phyloP scores from a whole-genome alignment of 1,140 invertebrate genomes.

The Plodia interpunctella region DNA sequence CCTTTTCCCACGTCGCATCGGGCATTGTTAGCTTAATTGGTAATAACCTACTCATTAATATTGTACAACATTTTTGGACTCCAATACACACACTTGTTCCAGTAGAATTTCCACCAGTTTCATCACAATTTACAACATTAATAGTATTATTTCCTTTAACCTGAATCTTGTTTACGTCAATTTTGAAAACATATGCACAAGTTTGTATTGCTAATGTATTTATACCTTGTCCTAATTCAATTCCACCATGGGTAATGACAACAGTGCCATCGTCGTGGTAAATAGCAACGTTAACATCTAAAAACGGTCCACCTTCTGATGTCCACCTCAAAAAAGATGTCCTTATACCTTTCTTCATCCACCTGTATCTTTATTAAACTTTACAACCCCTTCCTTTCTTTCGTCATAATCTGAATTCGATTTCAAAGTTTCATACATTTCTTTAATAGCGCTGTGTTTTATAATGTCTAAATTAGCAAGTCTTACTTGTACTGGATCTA shows the following conservation, averaged over 20 bases:
- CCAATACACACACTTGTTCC: constrained; percentile 33
- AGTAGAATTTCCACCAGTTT: constrained; percentile 79
- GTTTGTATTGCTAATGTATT: constrained; percentile 86
- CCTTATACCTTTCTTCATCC: constrained; percentile 88
- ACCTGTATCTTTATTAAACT: constrained; percentile 83
- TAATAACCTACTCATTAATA: constrained; percentile 78
- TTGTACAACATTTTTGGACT: constrained; percentile 33
- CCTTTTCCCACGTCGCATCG: constrained; percentile 79
- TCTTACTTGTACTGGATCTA: constrained; percentile 84
- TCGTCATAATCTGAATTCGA: constrained; percentile 78
- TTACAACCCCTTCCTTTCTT: constrained; percentile 75
- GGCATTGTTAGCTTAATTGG: constrained; percentile 78
- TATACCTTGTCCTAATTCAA: constrained; percentile 91
- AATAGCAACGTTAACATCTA: constrained; percentile 81
- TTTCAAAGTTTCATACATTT: constrained; percentile 58
- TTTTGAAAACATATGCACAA: constrained; percentile 82
- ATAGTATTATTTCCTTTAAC: constrained; percentile 81
- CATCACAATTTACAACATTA: constrained; percentile 77
- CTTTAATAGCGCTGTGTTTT: constrained; percentile 44
- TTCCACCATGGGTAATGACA: constrained; percentile 84
- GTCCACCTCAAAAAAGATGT: constrained; percentile 82
- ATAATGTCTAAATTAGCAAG: constrained; percentile 78
- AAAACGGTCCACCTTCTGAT: constrained; percentile 72
- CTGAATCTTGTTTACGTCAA: constrained; percentile 81
- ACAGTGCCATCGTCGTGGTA: constrained; percentile 87